Percentiles rank a stretch among this genome's conserved stretches.
phyloP scores from a whole-genome alignment of 2,797 vertebrate genomes.

The Prunella strophiata region DNA sequence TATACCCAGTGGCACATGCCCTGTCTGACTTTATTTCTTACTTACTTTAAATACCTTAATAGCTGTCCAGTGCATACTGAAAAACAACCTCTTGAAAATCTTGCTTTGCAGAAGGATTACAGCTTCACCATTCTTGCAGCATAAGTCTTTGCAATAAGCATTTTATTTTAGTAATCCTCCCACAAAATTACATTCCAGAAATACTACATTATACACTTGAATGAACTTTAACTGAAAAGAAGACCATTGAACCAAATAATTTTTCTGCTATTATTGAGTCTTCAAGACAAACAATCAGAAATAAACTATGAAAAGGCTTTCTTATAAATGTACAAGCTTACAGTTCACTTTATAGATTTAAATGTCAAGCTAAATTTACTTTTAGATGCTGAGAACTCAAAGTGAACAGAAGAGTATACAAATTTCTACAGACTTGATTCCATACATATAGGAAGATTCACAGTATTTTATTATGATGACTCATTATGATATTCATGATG shows the following conservation, averaged over 20 bases:
- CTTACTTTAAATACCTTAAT: not conserved
- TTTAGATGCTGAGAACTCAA: not conserved
- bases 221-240: not conserved
- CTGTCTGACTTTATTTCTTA: not conserved
- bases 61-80: not conserved
- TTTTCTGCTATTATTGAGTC: not conserved
- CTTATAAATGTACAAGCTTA: not conserved
- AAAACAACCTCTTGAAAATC: not conserved
- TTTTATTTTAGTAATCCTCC: not conserved
- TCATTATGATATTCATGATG: not conserved
- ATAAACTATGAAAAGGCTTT: not conserved
- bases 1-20: not conserved
- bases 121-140: not conserved
- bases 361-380: not conserved
- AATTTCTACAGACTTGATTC: not conserved
- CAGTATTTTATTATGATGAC: not conserved
- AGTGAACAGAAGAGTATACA: not conserved
- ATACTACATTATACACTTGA: not conserved
- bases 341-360: not conserved
- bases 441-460: not conserved
- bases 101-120: not conserved
- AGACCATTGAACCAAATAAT: not conserved
- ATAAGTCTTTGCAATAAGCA: not conserved
- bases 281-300: not conserved
- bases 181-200: not conserved